Percentiles rank a stretch among this genome's conserved stretches.
Evolutionary conservation across 2,888 invertebrate species (phyloP).

Genomic region (Dryadula phaetusa): DNA sequence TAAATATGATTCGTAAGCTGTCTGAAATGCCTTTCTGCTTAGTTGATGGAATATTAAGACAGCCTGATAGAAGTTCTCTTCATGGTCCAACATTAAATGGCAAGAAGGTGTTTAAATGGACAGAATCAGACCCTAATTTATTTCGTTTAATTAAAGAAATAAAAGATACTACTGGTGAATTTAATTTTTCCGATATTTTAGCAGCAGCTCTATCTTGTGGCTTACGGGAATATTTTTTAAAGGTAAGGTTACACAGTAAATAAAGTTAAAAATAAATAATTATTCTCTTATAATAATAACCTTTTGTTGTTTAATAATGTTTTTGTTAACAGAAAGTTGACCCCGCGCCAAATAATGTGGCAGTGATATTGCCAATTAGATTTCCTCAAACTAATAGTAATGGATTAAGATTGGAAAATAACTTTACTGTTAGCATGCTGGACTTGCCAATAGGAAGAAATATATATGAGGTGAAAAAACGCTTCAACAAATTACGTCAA

Average conservation of each 20-base stretch:
- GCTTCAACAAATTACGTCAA: conserved; percentile 61
- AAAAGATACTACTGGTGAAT: conserved; percentile 56
- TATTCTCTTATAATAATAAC: background rate
- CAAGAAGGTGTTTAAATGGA: conserved; percentile 72
- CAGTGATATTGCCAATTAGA: conserved; percentile 63
- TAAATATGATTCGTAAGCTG: conserved; percentile 55
- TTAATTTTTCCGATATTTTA: conserved; percentile 76
- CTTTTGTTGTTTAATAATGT: background rate
- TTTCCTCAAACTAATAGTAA: conserved; percentile 51
- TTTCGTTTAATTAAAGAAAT: conserved; percentile 64
- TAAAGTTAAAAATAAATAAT: background rate
- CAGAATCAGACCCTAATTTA: conserved; percentile 63
- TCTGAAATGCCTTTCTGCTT: conserved; percentile 58
- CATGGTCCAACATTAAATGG: conserved; percentile 74
- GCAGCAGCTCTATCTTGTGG: conserved; percentile 76
- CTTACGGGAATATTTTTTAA: conserved; percentile 68
- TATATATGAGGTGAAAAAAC: conserved; percentile 53
- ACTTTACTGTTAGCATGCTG: conserved; percentile 78
- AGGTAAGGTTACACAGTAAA: conserved; percentile 54
- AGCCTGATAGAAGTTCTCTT: conserved; percentile 67
- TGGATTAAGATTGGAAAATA: conserved; percentile 64
- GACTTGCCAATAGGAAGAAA: conserved; percentile 66
- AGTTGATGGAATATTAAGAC: conserved; percentile 57
- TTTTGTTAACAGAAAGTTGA: conserved; percentile 53
- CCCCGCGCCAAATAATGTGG: conserved; percentile 60